Evolutionary conservation across 2,888 invertebrate species (phyloP).

Genomic region (Brenthis hecate): DNA sequence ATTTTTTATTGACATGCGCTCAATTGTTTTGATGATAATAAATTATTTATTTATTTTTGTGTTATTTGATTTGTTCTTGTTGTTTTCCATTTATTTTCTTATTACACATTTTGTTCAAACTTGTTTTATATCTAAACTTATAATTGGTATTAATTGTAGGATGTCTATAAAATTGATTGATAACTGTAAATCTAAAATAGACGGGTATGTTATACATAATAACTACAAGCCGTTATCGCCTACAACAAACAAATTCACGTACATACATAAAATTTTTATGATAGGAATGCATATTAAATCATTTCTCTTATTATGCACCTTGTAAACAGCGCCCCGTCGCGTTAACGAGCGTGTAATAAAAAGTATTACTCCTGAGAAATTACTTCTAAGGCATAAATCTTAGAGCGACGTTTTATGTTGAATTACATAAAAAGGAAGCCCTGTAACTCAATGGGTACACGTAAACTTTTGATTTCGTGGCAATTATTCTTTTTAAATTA

Average conservation of each 20-base stretch:
- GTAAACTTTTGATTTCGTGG: background rate
- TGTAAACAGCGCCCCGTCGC: slow-evolving; percentile 42
- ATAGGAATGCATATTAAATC: slow-evolving; percentile 38
- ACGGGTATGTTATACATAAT: slow-evolving; percentile 8
- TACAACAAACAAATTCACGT: slow-evolving; percentile 22
- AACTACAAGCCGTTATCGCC: slow-evolving; percentile 20
- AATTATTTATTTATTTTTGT: slow-evolving; percentile 5
- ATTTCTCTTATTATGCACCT: slow-evolving; percentile 42
- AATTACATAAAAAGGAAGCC: slow-evolving; percentile 13
- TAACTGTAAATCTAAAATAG: slow-evolving; percentile 9
- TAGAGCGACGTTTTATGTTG: slow-evolving; percentile 15
- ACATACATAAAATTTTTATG: slow-evolving; percentile 33
- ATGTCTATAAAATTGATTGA: slow-evolving; percentile 11
- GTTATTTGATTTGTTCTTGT: slow-evolving; percentile 12
- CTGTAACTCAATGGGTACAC: background rate
- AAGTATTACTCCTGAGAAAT: slow-evolving; percentile 40
- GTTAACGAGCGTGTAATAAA: slow-evolving; percentile 42
- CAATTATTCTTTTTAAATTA: too few relatives aligned
- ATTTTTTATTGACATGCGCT: slow-evolving; percentile 33
- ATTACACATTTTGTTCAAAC: slow-evolving; percentile 5
- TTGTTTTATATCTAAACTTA: slow-evolving; percentile 3
- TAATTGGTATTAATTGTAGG: slow-evolving; percentile 15
- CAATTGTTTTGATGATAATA: slow-evolving; percentile 22
- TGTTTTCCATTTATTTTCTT: slow-evolving; percentile 4
- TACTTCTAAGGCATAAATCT: slow-evolving; percentile 32